phyloP scores from a whole-genome alignment of 2,888 invertebrate species.

The Omphaloscelis lunosa region DNA sequence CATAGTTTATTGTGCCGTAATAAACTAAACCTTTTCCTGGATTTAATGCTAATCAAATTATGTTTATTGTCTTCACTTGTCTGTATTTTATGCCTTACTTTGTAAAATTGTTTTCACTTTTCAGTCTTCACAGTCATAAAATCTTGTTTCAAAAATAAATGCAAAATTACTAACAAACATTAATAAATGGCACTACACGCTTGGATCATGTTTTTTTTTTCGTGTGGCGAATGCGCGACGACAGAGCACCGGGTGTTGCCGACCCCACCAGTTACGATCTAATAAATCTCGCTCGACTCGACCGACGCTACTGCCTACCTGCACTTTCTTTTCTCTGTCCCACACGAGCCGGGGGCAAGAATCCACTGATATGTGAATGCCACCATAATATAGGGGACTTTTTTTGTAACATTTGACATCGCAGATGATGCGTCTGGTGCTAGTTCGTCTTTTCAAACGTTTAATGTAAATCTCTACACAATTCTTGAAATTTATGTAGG shows the following conservation, averaged over 20 bases:
- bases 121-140: background rate
- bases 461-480: constrained; percentile 48
- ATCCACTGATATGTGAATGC: constrained; percentile 77
- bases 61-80: background rate
- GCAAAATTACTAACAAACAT: constrained; percentile 35
- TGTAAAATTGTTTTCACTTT: constrained; percentile 5
- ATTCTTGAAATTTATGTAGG: constrained; percentile 61
- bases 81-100: background rate
- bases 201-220: constrained; percentile 69
- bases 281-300: constrained; percentile 86
- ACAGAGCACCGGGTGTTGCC: constrained; percentile 79
- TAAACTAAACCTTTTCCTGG: background rate
- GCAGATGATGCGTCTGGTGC: constrained; percentile 54
- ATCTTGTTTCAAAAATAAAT: constrained; percentile 20
- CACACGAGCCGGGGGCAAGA: constrained; percentile 78
- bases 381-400: constrained; percentile 75
- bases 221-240: constrained; percentile 74
- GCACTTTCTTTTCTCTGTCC: constrained; percentile 89
- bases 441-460: constrained; percentile 41
- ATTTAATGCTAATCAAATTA: background rate
- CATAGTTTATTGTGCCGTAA: background rate
- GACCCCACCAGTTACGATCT: constrained; percentile 89
- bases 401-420: constrained; percentile 75
- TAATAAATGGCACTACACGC: constrained; percentile 45
- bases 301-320: constrained; percentile 83